A percentile compares a stretch with the other conserved stretches of the same genome.
Evolutionary conservation across 2,888 invertebrate species (phyloP).

Genomic region (Tenthredo livida): DNA sequence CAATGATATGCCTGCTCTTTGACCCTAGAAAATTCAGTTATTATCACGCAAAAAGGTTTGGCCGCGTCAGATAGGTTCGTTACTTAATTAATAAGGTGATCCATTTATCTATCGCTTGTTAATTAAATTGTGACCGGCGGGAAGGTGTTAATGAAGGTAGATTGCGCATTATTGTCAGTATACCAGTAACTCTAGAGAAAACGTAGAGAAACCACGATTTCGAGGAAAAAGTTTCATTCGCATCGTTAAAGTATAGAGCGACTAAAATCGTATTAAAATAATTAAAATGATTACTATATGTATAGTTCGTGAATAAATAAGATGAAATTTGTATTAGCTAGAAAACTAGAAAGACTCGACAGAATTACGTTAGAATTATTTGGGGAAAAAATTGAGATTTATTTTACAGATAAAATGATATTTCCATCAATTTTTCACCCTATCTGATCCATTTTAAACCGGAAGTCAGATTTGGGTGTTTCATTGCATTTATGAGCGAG

Average conservation of each 20-base stretch:
- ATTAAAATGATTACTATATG: neutral
- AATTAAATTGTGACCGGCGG: slow-evolving; percentile 40
- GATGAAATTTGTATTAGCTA: neutral
- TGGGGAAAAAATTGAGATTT: neutral
- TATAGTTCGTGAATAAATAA: neutral
- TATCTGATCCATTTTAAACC: too few species aligned
- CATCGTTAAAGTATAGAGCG: neutral
- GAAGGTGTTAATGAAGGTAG: slow-evolving; percentile 32
- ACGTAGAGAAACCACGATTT: neutral
- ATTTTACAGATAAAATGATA: neutral
- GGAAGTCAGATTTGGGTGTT: neutral
- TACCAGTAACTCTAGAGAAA: neutral
- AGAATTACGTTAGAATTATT: neutral
- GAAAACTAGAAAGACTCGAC: neutral
- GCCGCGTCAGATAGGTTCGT: neutral
- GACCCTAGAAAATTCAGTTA: slow-evolving; percentile 15
- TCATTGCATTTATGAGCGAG: neutral
- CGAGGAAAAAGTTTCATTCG: neutral
- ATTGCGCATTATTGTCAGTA: slow-evolving; percentile 1
- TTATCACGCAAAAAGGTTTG: slow-evolving; percentile 43
- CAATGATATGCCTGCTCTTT: slow-evolving; percentile 26
- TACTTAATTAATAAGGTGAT: slow-evolving; percentile 32
- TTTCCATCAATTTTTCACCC: neutral
- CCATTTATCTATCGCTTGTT: slow-evolving; percentile 50
- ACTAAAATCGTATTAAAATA: neutral